Conservation (phyloP, 2,113 vertebrate species). For the Pedetes capensis region DNA sequence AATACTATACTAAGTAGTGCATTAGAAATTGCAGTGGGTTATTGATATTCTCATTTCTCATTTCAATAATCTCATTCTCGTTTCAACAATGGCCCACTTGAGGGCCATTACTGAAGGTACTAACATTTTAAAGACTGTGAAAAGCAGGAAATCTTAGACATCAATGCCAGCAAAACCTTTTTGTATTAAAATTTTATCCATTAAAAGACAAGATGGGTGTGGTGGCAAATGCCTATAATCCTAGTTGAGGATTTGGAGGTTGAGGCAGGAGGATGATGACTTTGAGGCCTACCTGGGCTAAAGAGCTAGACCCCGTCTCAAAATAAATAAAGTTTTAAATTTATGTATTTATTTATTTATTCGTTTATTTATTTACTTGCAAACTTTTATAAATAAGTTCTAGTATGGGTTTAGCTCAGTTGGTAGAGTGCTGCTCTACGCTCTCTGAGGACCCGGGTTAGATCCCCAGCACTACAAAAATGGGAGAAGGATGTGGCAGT, state of each 20-base stretch:
- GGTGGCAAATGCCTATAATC: neutral
- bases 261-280: neutral
- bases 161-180: neutral
- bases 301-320: no score
- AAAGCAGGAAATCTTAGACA: constrained; percentile 18
- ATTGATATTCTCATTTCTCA: neutral
- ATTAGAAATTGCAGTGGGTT: neutral
- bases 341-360: no score
- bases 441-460: no score
- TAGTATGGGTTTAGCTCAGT: no score
- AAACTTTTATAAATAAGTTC: no score
- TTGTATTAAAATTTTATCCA: neutral
- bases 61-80: no score
- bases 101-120: neutral
- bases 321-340: no score
- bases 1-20: neutral
- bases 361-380: no score
- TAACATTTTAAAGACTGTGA: neutral
- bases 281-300: neutral
- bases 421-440: no score
- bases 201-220: neutral
- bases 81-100: neutral
- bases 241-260: neutral
- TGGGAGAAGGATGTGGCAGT: no score
- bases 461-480: no score